These are phyloP conservation scores for Zenarchopterus dispar DNA, from an alignment of 2,797 vertebrate species.

Conservation along the genomic window DNA sequence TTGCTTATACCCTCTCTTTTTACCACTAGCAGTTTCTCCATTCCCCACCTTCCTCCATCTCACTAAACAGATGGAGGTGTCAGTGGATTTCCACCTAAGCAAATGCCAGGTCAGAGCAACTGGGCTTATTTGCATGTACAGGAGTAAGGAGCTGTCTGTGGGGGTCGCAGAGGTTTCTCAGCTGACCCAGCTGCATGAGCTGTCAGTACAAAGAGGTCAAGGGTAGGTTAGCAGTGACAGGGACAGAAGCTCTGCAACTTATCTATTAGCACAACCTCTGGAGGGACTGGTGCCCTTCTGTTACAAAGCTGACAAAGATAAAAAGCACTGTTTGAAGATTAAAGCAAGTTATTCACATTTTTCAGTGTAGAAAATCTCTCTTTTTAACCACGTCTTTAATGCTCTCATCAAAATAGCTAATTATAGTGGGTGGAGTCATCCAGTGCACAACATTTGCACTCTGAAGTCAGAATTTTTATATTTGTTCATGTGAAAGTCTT, in stretches of 20 bases:
- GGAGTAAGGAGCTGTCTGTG: constrained; percentile 58
- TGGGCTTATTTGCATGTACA: constrained; percentile 67
- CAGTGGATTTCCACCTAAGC: constrained; percentile 61
- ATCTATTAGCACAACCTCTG: constrained; percentile 39
- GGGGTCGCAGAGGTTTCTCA: constrained; percentile 54
- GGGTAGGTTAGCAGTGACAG: constrained; percentile 60
- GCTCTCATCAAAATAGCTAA: too few relatives aligned
- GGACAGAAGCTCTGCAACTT: constrained; percentile 27
- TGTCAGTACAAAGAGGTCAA: constrained; percentile 59
- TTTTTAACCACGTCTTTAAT: too few relatives aligned
- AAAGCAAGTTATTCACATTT: neutral
- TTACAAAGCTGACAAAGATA: constrained; percentile 16
- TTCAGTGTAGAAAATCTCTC: too few relatives aligned
- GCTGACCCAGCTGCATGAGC: constrained; percentile 57
- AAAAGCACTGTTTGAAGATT: constrained; percentile 19
- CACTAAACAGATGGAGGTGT: constrained; percentile 77
- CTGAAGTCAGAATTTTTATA: too few relatives aligned
- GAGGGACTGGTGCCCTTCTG: constrained; percentile 39
- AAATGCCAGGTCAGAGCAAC: constrained; percentile 50
- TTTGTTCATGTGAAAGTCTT: too few relatives aligned
- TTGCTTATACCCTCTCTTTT: neutral
- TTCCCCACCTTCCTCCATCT: constrained; percentile 11
- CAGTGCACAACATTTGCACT: too few relatives aligned
- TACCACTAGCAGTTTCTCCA: constrained; percentile 8
- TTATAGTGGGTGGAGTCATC: too few relatives aligned